Evolutionary conservation across 2,113 vertebrate genomes (phyloP).

Genomic region (Tautogolabrus adspersus): DNA sequence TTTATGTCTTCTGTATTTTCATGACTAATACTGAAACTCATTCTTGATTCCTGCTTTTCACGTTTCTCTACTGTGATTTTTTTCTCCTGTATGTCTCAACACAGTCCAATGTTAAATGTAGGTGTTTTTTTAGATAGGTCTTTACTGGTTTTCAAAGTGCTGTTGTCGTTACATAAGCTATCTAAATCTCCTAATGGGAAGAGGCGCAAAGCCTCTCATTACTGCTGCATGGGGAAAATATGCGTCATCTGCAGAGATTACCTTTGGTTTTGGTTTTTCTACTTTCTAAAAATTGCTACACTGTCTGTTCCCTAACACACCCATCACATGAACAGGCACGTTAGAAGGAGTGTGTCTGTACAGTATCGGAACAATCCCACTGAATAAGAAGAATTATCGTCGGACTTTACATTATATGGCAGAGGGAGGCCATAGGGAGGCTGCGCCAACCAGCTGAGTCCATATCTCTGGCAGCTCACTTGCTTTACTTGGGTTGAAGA

Average conservation of each 20-base stretch:
- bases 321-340: constrained; percentile 79
- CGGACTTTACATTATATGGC: constrained; percentile 43
- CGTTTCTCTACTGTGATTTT: not conserved
- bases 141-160: not conserved
- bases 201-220: constrained; percentile 17
- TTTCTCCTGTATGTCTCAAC: constrained; percentile 11
- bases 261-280: constrained; percentile 58
- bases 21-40: not conserved
- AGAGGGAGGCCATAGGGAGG: constrained; percentile 47
- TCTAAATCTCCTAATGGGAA: constrained; percentile 31
- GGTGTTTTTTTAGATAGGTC: not conserved
- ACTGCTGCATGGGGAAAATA: constrained; percentile 43
- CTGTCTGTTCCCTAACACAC: constrained; percentile 61
- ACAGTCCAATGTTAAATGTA: constrained; percentile 12
- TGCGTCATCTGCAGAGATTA: constrained; percentile 67
- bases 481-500: constrained; percentile 64
- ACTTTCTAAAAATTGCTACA: constrained; percentile 50
- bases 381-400: constrained; percentile 54
- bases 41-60: not conserved
- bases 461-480: constrained; percentile 69
- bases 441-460: constrained; percentile 63
- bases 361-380: constrained; percentile 40
- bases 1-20: not conserved
- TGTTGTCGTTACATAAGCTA: constrained; percentile 42
- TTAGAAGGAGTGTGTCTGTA: constrained; percentile 61